Evolutionary conservation across 1,140 invertebrate species (phyloP), one percentile per base, ranked within the genome.

Genomic region (Drosophila kanapiae): DNA sequence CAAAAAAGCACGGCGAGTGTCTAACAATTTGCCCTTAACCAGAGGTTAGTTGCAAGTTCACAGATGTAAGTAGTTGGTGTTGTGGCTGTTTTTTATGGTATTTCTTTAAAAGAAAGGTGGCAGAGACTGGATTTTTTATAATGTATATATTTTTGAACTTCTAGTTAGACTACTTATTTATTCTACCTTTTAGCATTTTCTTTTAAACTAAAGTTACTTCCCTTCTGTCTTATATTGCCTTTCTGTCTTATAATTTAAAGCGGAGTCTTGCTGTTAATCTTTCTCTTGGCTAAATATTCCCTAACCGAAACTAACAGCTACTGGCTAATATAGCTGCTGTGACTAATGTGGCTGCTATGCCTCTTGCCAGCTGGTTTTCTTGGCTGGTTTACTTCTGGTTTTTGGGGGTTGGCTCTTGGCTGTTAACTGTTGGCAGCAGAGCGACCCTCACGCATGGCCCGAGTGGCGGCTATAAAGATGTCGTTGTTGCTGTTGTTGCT

Each of bases 401-500:
- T 72, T 72, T 71, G 75, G 78, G 82, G 82, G 82, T 86, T 87
- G 83, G 57, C 68, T 53, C 23, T 56, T 49, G 53, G 45, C 64
- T 67, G 43, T 68, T 56, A 68, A 80, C 76, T 75, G 54, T 43
- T 54, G 27, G 62, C 79, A 81, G 65, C 78, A 60, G 56, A 60
- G 27, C 57, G 69, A 80, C 70, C 64, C 84, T 85, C 75, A 88
- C 85, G 85, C 85, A 88, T 64, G 56, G 56, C 65, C 72, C 74
- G 53, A 77, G 57, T 59, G 75, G 63, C 80, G 47, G 81, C 80
- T 88, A 87, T 87, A 87, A 87, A 88, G 85, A 84, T 87, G 85
- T 87, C 77, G 80, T 84, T 87, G 83, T 64, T 74, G 67, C 76
- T 87, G 79, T 57, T 72, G 65, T 18, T 53, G 31, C 18, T 14